Evolutionary conservation across 2,888 invertebrate genomes (phyloP).

Genomic region (Nemoura dubitans): DNA sequence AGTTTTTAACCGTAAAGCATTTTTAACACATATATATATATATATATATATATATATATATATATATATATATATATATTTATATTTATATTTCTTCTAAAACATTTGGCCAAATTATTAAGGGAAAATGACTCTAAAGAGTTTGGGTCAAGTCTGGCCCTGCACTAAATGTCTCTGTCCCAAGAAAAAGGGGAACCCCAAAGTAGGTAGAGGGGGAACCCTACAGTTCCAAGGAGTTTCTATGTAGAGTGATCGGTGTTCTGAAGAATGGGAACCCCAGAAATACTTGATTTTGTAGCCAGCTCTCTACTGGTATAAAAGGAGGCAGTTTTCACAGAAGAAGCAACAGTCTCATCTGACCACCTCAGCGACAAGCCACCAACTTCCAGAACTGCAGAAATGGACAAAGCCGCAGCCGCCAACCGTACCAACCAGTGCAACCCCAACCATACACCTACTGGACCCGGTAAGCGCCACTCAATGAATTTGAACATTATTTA

Average conservation of each 20-base stretch:
- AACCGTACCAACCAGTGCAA: conserved; percentile 57
- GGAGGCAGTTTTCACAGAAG: background rate
- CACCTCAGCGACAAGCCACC: background rate
- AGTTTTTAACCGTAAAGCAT: too few species aligned
- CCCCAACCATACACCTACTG: conserved; percentile 54
- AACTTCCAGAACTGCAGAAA: background rate
- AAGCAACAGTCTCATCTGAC: background rate
- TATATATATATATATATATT: too few species aligned
- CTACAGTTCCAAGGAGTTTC: too few species aligned
- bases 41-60: too few species aligned
- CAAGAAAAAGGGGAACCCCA: background rate
- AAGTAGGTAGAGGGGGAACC: too few species aligned
- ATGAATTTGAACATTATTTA: too few species aligned
- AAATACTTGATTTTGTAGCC: background rate
- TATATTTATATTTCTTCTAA: too few species aligned
- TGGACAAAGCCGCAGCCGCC: conserved; percentile 48
- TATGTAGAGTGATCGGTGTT: background rate
- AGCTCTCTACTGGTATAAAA: background rate
- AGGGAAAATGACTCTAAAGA: too few species aligned
- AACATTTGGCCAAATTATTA: too few species aligned
- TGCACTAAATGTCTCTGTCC: background rate
- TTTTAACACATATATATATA: too few species aligned
- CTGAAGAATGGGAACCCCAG: background rate
- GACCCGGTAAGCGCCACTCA: conserved; percentile 40
- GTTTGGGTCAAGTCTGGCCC: too few species aligned